Percentiles rank a stretch among this genome's conserved stretches.
Evolutionary conservation across 2,113 vertebrate species (phyloP).

Genomic region (Tringa solitaria): DNA sequence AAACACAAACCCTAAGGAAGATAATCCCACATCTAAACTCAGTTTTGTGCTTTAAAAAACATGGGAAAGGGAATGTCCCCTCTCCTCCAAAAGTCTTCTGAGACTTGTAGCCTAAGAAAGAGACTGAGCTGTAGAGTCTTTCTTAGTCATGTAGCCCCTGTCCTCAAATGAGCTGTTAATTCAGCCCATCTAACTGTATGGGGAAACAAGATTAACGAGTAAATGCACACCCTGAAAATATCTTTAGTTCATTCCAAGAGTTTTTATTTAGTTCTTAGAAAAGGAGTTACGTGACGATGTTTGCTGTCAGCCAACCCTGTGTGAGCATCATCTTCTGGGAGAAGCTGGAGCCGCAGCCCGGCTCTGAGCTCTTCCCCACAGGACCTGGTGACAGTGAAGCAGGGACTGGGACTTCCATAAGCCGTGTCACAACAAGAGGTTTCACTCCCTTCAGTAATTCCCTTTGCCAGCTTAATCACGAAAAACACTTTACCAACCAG

Average conservation of each 20-base stretch:
- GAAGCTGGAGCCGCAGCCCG: neutral
- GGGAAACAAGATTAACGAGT: neutral
- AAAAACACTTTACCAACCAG: slow-evolving; percentile 26
- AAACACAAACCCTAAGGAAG: neutral
- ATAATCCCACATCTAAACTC: neutral
- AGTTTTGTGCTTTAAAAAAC: neutral
- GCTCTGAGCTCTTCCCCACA: neutral
- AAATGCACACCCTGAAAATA: neutral
- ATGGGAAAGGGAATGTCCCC: neutral
- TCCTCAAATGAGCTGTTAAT: neutral
- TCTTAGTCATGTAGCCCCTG: neutral
- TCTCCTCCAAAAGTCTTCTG: neutral
- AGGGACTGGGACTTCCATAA: neutral
- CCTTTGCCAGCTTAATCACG: slow-evolving; percentile 15
- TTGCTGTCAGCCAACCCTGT: neutral
- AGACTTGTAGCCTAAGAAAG: neutral
- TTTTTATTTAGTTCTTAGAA: neutral
- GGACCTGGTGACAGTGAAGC: neutral
- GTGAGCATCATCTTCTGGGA: neutral
- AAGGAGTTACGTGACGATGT: neutral
- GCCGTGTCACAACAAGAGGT: neutral
- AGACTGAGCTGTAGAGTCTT: neutral
- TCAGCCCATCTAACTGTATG: neutral
- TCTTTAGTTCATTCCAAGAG: neutral
- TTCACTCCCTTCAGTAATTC: slow-evolving; percentile 17